Conservation (phyloP, 2,113 vertebrate genomes). For the Nicator chloris region DNA sequence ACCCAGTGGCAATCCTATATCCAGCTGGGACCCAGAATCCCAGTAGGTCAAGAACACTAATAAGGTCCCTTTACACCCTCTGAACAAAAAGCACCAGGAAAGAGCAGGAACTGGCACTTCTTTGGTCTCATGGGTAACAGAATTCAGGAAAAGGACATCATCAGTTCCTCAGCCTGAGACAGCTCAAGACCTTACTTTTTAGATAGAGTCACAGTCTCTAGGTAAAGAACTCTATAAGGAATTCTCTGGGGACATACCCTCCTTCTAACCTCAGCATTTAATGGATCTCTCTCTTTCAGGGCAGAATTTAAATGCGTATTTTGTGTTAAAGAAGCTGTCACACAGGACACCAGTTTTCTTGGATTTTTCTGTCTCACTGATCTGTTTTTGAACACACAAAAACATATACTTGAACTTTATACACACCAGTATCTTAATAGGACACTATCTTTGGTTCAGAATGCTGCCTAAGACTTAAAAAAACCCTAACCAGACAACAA, state of each 20-base stretch:
- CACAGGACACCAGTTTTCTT: rapidly evolving
- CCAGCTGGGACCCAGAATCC: neutral
- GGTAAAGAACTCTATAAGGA: neutral
- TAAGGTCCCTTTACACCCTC: neutral
- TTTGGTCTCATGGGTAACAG: neutral
- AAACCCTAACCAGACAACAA: neutral
- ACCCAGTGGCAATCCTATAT: neutral
- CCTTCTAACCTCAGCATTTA: neutral
- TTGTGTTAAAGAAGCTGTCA: neutral
- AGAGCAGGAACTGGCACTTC: neutral
- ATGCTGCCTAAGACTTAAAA: neutral
- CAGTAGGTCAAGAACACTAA: neutral
- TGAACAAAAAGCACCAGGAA: neutral
- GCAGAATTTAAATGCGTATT: neutral
- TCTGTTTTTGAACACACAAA: neutral
- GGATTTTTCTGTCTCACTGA: neutral
- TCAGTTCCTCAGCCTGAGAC: neutral
- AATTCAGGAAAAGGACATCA: neutral
- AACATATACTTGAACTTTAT: no score
- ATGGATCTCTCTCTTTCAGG: neutral
- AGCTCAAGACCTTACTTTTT: neutral
- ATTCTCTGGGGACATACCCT: neutral
- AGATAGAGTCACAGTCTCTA: neutral
- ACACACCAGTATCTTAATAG: neutral
- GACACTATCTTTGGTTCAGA: neutral